Percentiles rank a stretch among this genome's conserved stretches.
phyloP scores from a whole-genome alignment of 2,797 vertebrate genomes.

The Cheirogaleus major region DNA sequence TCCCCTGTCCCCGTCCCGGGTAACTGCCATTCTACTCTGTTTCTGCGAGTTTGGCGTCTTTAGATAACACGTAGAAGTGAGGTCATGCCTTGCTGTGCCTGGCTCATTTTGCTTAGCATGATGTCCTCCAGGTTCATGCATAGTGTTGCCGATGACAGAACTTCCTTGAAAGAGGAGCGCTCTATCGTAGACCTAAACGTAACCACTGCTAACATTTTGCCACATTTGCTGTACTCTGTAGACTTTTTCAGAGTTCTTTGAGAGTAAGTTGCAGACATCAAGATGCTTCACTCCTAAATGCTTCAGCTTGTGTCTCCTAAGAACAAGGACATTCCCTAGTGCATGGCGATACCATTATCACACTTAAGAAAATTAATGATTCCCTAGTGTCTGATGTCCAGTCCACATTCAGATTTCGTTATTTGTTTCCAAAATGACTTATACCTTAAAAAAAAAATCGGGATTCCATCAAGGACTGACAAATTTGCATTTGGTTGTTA shows the following conservation, averaged over 20 bases:
- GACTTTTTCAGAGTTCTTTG: not conserved
- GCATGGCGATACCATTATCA: not conserved
- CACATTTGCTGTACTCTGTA: not conserved
- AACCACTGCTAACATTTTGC: not conserved
- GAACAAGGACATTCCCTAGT: not conserved
- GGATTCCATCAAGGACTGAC: not conserved
- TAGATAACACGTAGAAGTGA: not conserved
- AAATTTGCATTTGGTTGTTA: not conserved
- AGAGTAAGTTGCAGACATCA: not conserved
- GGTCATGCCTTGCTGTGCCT: not conserved
- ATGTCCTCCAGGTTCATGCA: not conserved
- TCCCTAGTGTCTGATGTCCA: not conserved
- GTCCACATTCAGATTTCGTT: not conserved
- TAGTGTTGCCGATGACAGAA: not conserved
- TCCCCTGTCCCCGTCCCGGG: not conserved
- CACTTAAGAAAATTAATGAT: not conserved
- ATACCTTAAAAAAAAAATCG: not conserved
- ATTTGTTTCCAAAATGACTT: not conserved
- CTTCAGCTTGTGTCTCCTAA: not conserved
- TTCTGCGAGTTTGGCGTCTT: not conserved
- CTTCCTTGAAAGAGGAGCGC: not conserved
- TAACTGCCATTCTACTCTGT: not conserved
- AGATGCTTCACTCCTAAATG: not conserved
- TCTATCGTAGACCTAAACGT: not conserved
- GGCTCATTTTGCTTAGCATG: not conserved